phyloP scores from a whole-genome alignment of 2,113 vertebrate species.

The Stomatorhinus ivindoensis region DNA sequence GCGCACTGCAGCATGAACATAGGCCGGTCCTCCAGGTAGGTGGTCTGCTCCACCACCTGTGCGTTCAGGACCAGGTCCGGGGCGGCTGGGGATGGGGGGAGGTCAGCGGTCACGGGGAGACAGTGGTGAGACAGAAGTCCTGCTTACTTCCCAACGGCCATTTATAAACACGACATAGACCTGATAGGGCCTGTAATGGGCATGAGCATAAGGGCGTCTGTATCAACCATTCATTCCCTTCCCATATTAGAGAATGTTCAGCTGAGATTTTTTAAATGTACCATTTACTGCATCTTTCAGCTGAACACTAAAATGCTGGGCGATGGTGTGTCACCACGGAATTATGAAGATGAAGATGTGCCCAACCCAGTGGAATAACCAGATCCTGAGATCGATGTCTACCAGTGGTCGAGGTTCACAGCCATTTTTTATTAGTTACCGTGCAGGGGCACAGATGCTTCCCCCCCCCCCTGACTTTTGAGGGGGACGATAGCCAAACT shows the following conservation, averaged over 20 bases:
- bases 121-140: background rate
- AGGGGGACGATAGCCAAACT: too few species aligned
- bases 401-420: background rate
- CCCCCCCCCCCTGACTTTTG: too few species aligned
- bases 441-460: too few species aligned
- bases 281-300: background rate
- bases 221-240: background rate
- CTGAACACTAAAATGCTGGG: background rate
- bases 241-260: background rate
- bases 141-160: background rate
- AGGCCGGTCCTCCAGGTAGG: constrained; percentile 91
- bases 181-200: background rate
- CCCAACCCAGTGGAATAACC: background rate
- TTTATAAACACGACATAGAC: background rate
- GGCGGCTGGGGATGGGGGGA: constrained; percentile 61
- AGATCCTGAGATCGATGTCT: background rate
- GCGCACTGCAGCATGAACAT: constrained; percentile 86
- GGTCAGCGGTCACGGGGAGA: background rate
- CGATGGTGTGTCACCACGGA: background rate
- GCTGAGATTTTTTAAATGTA: background rate
- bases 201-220: background rate
- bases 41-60: constrained; percentile 76
- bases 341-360: background rate
- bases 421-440: background rate
- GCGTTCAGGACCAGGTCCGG: constrained; percentile 87